Percentiles rank a stretch among this genome's conserved stretches.
Conservation (phyloP, 1,140 invertebrate genomes). For the Hydropsyche tenuis region DNA sequence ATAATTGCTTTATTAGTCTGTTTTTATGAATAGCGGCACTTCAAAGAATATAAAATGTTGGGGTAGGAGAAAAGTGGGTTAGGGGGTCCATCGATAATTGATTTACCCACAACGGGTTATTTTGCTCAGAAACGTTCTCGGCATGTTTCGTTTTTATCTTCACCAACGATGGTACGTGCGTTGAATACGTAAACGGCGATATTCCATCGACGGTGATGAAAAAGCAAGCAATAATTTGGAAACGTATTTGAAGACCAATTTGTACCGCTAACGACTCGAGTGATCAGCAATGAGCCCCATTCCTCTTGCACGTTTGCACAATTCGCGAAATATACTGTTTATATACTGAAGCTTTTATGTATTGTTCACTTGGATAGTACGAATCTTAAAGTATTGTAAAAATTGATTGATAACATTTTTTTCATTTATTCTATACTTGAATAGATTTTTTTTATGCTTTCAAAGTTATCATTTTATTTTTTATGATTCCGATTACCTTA, state of each 20-base stretch:
- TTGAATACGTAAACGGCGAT: conserved; percentile 6
- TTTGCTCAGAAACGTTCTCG: background rate
- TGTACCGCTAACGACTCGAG: background rate
- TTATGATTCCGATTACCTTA: too few relatives aligned
- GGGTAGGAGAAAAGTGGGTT: background rate
- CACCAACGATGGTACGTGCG: background rate
- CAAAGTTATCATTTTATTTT: too few relatives aligned
- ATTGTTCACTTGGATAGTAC: too few relatives aligned
- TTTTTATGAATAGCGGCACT: too few relatives aligned
- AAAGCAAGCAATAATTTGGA: conserved; percentile 6
- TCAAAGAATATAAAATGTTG: background rate
- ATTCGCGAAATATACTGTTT: too few relatives aligned
- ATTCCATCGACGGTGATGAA: background rate
- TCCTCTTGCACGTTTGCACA: background rate
- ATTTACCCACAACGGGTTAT: conserved; percentile 17
- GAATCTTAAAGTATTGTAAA: too few relatives aligned
- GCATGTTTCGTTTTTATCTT: background rate
- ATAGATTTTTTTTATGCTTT: too few relatives aligned
- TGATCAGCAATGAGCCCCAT: background rate
- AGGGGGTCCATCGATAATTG: conserved; percentile 10
- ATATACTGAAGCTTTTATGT: too few relatives aligned
- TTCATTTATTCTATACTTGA: too few relatives aligned
- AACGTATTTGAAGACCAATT: conserved; percentile 8
- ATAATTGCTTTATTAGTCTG: conserved; percentile 10
- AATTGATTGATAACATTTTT: too few relatives aligned